phyloP scores from a whole-genome alignment of 2,797 vertebrate species.

The Enoplosus armatus region DNA sequence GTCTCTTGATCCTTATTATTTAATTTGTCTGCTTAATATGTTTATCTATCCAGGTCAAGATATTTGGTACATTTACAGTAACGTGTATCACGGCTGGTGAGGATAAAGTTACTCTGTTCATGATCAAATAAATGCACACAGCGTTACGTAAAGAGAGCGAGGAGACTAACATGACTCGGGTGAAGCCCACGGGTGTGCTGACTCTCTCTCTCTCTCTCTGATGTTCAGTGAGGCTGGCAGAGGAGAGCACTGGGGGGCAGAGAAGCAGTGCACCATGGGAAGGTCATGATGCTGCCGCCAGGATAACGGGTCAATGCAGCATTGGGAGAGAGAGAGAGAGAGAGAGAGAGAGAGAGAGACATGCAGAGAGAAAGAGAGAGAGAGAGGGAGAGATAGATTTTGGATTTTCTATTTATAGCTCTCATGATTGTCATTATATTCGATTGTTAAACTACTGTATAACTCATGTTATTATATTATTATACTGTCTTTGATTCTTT shows the following conservation, averaged over 20 bases:
- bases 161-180: not conserved
- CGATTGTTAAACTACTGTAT: not conserved
- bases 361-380: not conserved
- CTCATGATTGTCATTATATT: not conserved
- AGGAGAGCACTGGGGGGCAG: slow-evolving; percentile 36
- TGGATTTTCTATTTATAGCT: not conserved
- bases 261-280: slow-evolving; percentile 74
- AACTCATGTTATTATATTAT: not conserved
- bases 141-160: slow-evolving; percentile 23
- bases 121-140: slow-evolving; percentile 5
- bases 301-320: slow-evolving; percentile 55
- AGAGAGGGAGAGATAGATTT: not conserved
- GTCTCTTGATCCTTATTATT: not conserved
- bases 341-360: not conserved
- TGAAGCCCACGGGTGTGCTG: slow-evolving; percentile 20
- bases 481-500: too few species aligned
- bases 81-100: not conserved
- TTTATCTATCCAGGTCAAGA: not conserved
- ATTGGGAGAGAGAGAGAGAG: not conserved
- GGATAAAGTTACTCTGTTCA: not conserved
- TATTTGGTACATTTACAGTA: not conserved
- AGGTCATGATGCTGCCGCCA: slow-evolving; percentile 58
- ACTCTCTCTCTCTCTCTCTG: slow-evolving; percentile 39
- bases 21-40: not conserved
- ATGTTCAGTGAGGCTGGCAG: slow-evolving; percentile 66